Conservation (phyloP, 2,797 vertebrate genomes). For the Mormyrops attenuatus region DNA sequence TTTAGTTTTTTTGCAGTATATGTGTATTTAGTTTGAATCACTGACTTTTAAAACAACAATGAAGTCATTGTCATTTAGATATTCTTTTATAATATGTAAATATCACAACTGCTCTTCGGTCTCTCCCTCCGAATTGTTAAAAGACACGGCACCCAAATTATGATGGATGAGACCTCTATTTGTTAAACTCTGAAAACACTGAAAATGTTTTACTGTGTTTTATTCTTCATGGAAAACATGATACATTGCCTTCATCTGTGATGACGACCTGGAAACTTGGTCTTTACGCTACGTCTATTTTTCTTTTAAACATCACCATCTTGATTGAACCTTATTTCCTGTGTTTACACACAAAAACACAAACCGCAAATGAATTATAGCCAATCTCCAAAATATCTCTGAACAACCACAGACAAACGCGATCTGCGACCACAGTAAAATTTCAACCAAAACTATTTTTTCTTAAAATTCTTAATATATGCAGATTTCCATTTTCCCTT, state of each 20-base stretch:
- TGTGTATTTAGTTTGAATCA: not conserved
- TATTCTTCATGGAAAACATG: not conserved
- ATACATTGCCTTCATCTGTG: not conserved
- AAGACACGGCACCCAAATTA: not conserved
- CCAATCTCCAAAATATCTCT: not conserved
- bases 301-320: constrained; percentile 13
- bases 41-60: not conserved
- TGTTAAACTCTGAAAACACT: not conserved
- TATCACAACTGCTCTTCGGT: not conserved
- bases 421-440: not conserved
- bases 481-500: not conserved
- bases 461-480: not conserved
- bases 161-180: not conserved
- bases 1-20: not conserved
- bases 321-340: constrained; percentile 18
- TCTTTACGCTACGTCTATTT: not conserved
- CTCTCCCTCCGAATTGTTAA: not conserved
- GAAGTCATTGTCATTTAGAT: not conserved
- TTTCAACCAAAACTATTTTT: not conserved
- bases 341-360: constrained; percentile 12
- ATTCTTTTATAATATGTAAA: not conserved
- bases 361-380: not conserved
- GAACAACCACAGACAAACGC: not conserved
- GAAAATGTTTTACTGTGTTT: not conserved
- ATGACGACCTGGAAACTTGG: not conserved